Percentiles rank a stretch among this genome's conserved stretches.
phyloP scores from a whole-genome alignment of 2,888 invertebrate species.

The Tiliacea aurago region DNA sequence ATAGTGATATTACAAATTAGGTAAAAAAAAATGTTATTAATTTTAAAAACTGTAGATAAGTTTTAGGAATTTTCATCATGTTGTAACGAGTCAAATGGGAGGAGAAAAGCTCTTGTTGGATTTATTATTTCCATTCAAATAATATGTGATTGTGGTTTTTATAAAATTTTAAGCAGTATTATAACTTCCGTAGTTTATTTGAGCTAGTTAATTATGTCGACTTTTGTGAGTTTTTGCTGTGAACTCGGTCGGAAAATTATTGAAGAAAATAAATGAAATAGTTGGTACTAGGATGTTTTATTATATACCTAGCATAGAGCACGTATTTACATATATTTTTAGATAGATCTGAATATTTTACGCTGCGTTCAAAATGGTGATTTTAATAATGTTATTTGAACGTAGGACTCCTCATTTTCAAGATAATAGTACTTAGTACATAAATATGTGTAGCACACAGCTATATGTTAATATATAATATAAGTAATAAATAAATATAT shows the following conservation, averaged over 20 bases:
- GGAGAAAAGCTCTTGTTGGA: constrained; percentile 69
- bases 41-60: constrained; percentile 86
- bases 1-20: constrained; percentile 89
- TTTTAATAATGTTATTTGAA: constrained; percentile 40
- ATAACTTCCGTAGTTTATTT: constrained; percentile 64
- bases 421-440: constrained; percentile 17
- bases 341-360: constrained; percentile 51
- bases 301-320: constrained; percentile 34
- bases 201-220: constrained; percentile 44
- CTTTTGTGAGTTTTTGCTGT: constrained; percentile 59
- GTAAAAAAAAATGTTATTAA: constrained; percentile 88
- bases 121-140: constrained; percentile 50
- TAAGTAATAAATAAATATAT: constrained; percentile 45
- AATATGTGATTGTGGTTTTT: constrained; percentile 69
- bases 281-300: constrained; percentile 29
- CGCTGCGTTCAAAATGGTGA: constrained; percentile 43
- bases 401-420: constrained; percentile 40
- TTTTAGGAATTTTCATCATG: constrained; percentile 87
- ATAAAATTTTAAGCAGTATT: constrained; percentile 81
- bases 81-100: constrained; percentile 77
- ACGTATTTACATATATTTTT: constrained; percentile 55
- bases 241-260: constrained; percentile 62
- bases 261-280: constrained; percentile 17
- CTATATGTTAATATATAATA: constrained; percentile 47
- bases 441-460: constrained; percentile 31